A percentile compares a stretch with the other conserved stretches of the same genome.
Evolutionary conservation across 1,140 invertebrate genomes (phyloP).

Genomic region (Druon quercuslanigerum): DNA sequence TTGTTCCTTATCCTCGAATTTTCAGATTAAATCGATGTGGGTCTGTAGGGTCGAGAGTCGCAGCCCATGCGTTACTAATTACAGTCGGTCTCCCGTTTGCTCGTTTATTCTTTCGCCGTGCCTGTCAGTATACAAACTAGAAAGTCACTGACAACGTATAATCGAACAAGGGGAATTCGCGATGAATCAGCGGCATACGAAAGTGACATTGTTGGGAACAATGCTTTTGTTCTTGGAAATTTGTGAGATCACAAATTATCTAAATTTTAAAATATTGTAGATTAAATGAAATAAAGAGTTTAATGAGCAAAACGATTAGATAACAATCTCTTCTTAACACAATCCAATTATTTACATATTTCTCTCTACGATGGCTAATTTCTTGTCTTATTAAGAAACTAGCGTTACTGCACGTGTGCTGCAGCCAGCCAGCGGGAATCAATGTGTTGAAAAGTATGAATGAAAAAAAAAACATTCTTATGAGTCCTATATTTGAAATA

Average conservation of each 20-base stretch:
- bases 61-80: slow-evolving; percentile 64
- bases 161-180: slow-evolving; percentile 1
- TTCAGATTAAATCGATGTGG: slow-evolving; percentile 16
- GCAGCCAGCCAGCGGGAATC: too few relatives aligned
- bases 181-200: slow-evolving; percentile 11
- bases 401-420: too few relatives aligned
- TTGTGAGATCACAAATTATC: background rate
- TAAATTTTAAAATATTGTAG: background rate
- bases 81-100: slow-evolving; percentile 39
- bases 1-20: background rate
- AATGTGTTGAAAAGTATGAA: too few relatives aligned
- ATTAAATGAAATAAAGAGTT: background rate
- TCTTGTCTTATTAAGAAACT: too few relatives aligned
- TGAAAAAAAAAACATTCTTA: too few relatives aligned
- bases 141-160: slow-evolving; percentile 24
- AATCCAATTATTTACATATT: too few relatives aligned
- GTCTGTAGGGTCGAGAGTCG: background rate
- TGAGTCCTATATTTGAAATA: too few relatives aligned
- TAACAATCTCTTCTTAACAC: too few relatives aligned
- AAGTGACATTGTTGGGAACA: slow-evolving; percentile 3
- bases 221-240: slow-evolving; percentile 1
- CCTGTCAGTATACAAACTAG: background rate
- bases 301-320: too few relatives aligned
- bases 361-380: too few relatives aligned
- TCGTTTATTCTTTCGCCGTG: slow-evolving; percentile 5